Evolutionary conservation across 2,797 vertebrate genomes (phyloP).

Genomic region (Falco rusticolus): DNA sequence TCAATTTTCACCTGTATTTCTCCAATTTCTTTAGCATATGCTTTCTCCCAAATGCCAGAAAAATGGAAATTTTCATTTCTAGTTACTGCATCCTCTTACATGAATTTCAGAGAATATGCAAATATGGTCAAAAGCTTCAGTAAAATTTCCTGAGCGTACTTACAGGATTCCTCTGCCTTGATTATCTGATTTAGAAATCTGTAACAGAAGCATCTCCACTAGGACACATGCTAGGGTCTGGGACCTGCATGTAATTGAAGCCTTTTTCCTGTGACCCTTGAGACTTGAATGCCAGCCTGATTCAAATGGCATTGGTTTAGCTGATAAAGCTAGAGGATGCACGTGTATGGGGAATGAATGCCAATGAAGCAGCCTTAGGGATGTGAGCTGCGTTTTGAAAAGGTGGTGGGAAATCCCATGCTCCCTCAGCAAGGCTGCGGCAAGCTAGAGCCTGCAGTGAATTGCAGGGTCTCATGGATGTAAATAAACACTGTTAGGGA

Average conservation of each 20-base stretch:
- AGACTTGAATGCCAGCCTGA: background rate
- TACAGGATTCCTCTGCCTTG: background rate
- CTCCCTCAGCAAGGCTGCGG: background rate
- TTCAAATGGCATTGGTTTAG: background rate
- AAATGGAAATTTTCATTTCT: background rate
- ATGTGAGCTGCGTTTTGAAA: background rate
- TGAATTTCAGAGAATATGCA: background rate
- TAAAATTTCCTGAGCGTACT: background rate
- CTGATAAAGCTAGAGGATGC: background rate
- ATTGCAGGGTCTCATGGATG: background rate
- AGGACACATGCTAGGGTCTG: background rate
- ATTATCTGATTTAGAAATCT: background rate
- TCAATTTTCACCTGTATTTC: background rate
- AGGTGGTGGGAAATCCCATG: background rate
- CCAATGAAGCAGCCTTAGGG: background rate
- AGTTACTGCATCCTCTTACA: background rate
- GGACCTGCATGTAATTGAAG: background rate
- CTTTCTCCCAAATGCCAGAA: background rate
- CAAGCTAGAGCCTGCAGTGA: background rate
- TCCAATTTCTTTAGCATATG: background rate
- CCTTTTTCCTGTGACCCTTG: background rate
- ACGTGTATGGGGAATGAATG: background rate
- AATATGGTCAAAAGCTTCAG: background rate
- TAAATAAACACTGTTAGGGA: background rate
- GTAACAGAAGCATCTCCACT: background rate